These are phyloP conservation scores for Liodrosophila aerea DNA, from an alignment of 2,888 invertebrate species.

Conservation along the genomic window DNA sequence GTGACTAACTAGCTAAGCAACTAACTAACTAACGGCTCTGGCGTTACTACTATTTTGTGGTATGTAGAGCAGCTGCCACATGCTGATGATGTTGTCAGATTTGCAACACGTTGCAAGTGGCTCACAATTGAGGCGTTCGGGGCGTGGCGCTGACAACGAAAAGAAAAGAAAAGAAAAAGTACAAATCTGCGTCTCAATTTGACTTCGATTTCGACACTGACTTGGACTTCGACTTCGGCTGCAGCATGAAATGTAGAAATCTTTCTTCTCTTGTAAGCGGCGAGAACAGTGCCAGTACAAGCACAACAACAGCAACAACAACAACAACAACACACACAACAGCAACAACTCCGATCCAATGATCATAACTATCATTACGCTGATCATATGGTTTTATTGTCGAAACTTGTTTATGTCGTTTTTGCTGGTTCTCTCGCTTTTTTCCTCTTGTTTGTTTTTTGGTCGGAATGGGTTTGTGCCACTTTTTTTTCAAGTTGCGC, in stretches of 20 bases:
- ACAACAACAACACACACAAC: conserved; percentile 1
- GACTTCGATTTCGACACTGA: too few relatives aligned
- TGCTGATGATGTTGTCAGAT: conserved; percentile 4
- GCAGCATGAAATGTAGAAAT: conserved; percentile 48
- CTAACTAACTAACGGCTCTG: conserved; percentile 48
- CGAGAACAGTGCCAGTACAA: conserved; percentile 17
- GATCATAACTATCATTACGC: conserved; percentile 73
- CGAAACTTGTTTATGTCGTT: conserved; percentile 68
- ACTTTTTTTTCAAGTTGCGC: conserved; percentile 61
- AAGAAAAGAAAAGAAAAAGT: conserved; percentile 5
- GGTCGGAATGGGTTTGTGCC: conserved; percentile 69
- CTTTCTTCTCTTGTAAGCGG: conserved; percentile 28
- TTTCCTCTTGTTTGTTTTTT: conserved; percentile 17
- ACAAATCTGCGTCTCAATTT: conserved; percentile 15
- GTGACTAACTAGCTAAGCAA: too few relatives aligned
- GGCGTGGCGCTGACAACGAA: conserved; percentile 28
- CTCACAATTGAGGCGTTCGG: neutral
- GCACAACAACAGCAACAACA: conserved; percentile 20
- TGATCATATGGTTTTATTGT: conserved; percentile 74
- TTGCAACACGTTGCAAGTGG: conserved; percentile 18
- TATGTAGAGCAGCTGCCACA: conserved; percentile 19
- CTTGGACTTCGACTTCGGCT: conserved; percentile 12
- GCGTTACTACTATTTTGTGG: neutral
- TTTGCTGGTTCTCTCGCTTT: conserved; percentile 28
- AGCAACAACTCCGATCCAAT: conserved; percentile 42